Conservation (phyloP, 2,888 invertebrate species). For the Cactoblastis cactorum region DNA sequence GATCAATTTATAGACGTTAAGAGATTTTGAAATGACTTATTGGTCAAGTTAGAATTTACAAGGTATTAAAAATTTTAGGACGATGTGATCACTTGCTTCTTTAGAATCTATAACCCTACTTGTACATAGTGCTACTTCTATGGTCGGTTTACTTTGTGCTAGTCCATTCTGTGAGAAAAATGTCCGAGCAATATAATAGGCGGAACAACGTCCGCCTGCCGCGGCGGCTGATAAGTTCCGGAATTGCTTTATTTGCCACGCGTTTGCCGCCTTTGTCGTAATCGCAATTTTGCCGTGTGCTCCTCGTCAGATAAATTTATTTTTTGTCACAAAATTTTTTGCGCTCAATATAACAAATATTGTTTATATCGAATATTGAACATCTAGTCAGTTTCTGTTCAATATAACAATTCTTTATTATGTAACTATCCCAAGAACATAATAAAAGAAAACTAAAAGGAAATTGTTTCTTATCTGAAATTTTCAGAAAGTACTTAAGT, state of each 20-base stretch:
- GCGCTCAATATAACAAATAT: neutral
- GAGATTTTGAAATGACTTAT: no score
- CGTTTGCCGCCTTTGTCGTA: neutral
- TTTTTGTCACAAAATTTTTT: neutral
- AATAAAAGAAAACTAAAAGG: no score
- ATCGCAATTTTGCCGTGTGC: neutral
- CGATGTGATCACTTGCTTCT: no score
- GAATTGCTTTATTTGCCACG: conserved; percentile 3
- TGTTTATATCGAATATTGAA: no score
- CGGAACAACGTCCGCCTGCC: conserved; percentile 9
- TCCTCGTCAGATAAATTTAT: neutral
- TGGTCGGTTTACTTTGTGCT: neutral
- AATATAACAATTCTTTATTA: no score
- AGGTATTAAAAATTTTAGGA: no score
- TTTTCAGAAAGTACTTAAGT: no score
- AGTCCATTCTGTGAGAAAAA: neutral
- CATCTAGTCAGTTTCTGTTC: no score
- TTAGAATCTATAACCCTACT: neutral
- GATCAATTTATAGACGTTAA: no score
- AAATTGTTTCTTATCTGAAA: no score
- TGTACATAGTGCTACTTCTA: neutral
- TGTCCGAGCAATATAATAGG: neutral
- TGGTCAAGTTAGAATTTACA: no score
- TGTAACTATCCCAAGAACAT: no score
- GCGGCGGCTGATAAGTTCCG: neutral